Evolutionary conservation across 2,797 vertebrate genomes (phyloP), one percentile per base, ranked within the genome.

Genomic region (Rhyacichthys aspro): DNA sequence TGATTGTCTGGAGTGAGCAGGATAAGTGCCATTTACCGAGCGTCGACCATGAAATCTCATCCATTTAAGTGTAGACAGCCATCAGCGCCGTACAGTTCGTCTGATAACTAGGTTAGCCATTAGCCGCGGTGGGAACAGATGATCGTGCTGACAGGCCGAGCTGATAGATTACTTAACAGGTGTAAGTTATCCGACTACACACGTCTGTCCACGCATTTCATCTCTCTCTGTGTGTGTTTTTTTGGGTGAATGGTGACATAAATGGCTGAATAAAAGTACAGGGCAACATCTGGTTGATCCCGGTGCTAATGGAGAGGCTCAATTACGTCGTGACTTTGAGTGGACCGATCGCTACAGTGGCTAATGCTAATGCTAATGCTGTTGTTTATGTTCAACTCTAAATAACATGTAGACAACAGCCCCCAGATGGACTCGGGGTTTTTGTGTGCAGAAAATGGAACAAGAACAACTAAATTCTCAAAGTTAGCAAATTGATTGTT

Each of bases 271-370:
- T 78, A 59, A 76, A 77, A 77, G 74, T 74, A 68, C 48, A 36
- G 76, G 71, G 76, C 80, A 87, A 88, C 91, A 91, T 90, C 87
- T 90, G 91, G 70, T 84, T 85, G 83, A 86, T 84, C 82, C 74
- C 63, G 9, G 69, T 59, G 76, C 87, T 90, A 91, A 92, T 90
- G 88, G 82, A 90, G 83, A 78, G 49, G 73, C 67, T 89, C 86
- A 87, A 89, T 91, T 89, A 89, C 33, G 71, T 81, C 83, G 71
- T 91, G 89, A 90, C 88, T 88, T 89, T 88, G 78, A 87, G 55
- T 70, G 83, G 81, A 81, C 74, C 53, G 82, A 72, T 81, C 74
- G 62, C 72, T 77, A 76, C 74, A 0, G 44, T 12, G 17, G 6
- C 80, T 85, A 68, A 86, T 73, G 80, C 57, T 85, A 68, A 86